Conservation (phyloP, 1,140 invertebrate genomes). For the Periplaneta americana region DNA sequence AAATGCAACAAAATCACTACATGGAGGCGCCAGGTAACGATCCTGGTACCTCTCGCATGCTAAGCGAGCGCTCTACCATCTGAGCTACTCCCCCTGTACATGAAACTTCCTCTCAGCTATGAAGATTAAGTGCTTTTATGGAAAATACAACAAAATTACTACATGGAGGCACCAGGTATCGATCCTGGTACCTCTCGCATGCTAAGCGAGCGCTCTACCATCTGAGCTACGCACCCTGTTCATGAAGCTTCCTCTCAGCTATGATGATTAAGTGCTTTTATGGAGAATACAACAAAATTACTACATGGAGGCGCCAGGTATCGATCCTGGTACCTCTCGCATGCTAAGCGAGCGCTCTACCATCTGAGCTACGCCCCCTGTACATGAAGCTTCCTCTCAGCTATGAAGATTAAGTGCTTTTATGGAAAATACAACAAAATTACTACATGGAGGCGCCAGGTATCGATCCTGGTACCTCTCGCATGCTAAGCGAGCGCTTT, state of each 20-base stretch:
- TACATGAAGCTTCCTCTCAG: too few species aligned
- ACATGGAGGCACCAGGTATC: conserved; percentile 19
- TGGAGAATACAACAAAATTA: too few species aligned
- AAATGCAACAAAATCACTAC: too few species aligned
- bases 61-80: conserved; percentile 20
- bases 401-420: too few species aligned
- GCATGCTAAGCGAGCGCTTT: conserved; percentile 19
- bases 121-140: too few species aligned
- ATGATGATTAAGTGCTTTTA: too few species aligned
- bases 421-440: too few species aligned
- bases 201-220: conserved; percentile 20
- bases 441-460: conserved; percentile 19
- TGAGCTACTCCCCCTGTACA: conserved; percentile 19
- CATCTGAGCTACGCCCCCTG: conserved; percentile 19
- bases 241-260: too few species aligned
- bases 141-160: too few species aligned
- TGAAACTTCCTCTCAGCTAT: too few species aligned
- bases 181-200: conserved; percentile 19
- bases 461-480: conserved; percentile 20
- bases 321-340: conserved; percentile 19
- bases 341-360: conserved; percentile 20
- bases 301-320: conserved; percentile 19
- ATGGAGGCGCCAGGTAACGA: conserved; percentile 19
- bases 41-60: conserved; percentile 19
- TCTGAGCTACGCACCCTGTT: conserved; percentile 19